Evolutionary conservation across 2,113 vertebrate species (phyloP), one percentile per base, ranked within the genome.

Genomic region (Gracilinanus agilis): DNA sequence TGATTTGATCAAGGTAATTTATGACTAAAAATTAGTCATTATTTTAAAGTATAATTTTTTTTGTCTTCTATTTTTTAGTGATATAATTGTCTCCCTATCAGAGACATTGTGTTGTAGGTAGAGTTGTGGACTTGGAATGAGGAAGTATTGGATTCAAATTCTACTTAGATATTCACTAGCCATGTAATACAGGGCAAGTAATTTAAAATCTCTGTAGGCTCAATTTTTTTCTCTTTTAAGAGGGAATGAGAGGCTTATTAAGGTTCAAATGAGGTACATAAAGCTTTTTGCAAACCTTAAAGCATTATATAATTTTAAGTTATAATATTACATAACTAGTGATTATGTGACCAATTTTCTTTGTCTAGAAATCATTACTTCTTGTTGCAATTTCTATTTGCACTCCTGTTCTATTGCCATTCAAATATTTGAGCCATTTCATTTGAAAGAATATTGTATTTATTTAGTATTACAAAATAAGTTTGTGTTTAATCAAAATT

Each of bases 401-500:
- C 53, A 90, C 88, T 94, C 94, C 93, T 96, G 53, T 93, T 96
- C 95, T 95, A 91, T 49, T 90, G 93, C 24, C 21, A 56, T 91
- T 94, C 21, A 93, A 1, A 67, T 90, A 8, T 95, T 55, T 96
- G 55, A 61, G 19, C 19, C 67, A 23, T 40, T 5, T 40, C 67
- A 21, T 83, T 83, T 40, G 95, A 95, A 94, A 94, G 53, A 95
- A 88, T 92, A 54, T 95, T 90, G 91, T 40, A 3, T 94, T 93
- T 92, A 11, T 95, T 89, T 93, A 92, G 54, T 90, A 49, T 24
- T 90, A 54, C 58, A 91, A 88, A 94, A 49, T 94, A 96, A 89
- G 16, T 90, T 40, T 0, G 92, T 56, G 91, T 29, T 53, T 49
- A 97, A 94, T 96, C 96, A 96, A 95, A 93, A 54, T 95, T 97